Evolutionary conservation across 2,113 vertebrate genomes (phyloP).

Genomic region (Puma concolor): DNA sequence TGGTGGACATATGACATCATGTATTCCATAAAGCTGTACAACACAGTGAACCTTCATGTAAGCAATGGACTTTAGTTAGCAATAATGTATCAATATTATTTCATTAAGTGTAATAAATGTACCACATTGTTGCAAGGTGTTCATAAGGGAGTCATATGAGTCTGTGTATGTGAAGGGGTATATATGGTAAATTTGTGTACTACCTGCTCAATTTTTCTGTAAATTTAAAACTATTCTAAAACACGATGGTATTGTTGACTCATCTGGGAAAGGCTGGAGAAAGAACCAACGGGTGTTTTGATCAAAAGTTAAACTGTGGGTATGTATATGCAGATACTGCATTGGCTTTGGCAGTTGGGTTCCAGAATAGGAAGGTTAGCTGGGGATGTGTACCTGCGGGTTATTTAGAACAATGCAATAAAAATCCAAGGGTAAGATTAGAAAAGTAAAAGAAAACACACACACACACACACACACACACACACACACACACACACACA

Average conservation of each 20-base stretch:
- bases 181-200: background rate
- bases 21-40: background rate
- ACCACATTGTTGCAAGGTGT: background rate
- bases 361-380: background rate
- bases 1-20: background rate
- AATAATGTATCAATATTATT: background rate
- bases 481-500: background rate
- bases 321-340: background rate
- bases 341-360: background rate
- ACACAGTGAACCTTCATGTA: background rate
- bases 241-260: background rate
- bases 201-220: background rate
- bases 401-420: background rate
- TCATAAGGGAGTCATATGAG: background rate
- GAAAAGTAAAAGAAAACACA: background rate
- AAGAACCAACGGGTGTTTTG: background rate
- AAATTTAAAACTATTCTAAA: background rate
- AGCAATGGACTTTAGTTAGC: background rate
- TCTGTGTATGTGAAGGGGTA: background rate
- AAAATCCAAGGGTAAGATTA: background rate
- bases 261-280: background rate
- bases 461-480: too few species aligned
- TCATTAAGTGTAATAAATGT: background rate
- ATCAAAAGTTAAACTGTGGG: background rate
- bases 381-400: background rate